phyloP scores from a whole-genome alignment of 2,888 invertebrate species.

The Zaprionus lineosus region DNA sequence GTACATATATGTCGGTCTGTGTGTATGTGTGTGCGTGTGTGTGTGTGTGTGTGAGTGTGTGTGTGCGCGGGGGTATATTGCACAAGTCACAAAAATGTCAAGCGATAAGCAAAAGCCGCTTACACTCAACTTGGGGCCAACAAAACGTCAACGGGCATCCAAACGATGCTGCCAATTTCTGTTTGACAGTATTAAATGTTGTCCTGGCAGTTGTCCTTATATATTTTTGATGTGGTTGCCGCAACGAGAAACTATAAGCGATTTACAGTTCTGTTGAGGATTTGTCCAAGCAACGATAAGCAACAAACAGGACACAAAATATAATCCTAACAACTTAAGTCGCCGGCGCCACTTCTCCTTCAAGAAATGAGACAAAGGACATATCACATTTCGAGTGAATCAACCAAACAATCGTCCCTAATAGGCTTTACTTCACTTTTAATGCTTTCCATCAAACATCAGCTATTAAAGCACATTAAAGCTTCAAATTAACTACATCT shows the following conservation, averaged over 20 bases:
- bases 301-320: background rate
- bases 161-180: constrained; percentile 51
- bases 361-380: too few relatives aligned
- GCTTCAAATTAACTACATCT: too few relatives aligned
- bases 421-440: too few relatives aligned
- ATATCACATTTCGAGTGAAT: too few relatives aligned
- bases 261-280: constrained; percentile 45
- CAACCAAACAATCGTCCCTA: too few relatives aligned
- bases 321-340: too few relatives aligned
- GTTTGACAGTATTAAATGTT: constrained; percentile 60
- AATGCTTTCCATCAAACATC: too few relatives aligned
- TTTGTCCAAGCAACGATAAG: background rate
- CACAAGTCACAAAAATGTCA: constrained; percentile 62
- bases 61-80: constrained; percentile 17
- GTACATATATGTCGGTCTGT: background rate
- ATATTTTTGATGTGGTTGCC: constrained; percentile 50
- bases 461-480: too few relatives aligned
- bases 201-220: constrained; percentile 50
- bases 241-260: constrained; percentile 42
- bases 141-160: constrained; percentile 34
- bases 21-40: background rate
- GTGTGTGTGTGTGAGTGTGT: background rate
- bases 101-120: constrained; percentile 69
- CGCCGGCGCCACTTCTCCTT: too few relatives aligned
- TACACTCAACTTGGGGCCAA: constrained; percentile 53